A percentile compares a stretch with the other conserved stretches of the same genome.
phyloP scores from a whole-genome alignment of 2,113 vertebrate genomes.

The Reinhardtius hippoglossoides region DNA sequence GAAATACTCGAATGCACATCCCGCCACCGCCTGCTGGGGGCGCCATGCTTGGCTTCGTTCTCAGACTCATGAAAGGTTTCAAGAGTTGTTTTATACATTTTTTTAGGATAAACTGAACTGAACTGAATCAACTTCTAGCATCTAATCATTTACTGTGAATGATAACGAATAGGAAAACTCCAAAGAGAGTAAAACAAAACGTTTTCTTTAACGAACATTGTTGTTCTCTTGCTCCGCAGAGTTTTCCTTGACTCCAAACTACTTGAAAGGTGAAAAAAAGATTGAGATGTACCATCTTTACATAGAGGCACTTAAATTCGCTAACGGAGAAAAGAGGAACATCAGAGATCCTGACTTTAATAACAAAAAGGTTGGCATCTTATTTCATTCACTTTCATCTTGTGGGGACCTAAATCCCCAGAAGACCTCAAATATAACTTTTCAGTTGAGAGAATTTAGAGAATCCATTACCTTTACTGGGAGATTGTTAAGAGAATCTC shows the following conservation, averaged over 20 bases:
- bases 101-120: too few species aligned
- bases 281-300: conserved; percentile 86
- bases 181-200: neutral
- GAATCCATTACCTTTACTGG: too few species aligned
- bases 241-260: conserved; percentile 79
- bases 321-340: conserved; percentile 81
- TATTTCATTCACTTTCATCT: neutral
- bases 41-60: conserved; percentile 87
- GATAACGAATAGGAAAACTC: neutral
- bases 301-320: conserved; percentile 91
- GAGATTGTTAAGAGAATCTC: neutral
- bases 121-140: neutral
- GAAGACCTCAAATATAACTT: too few species aligned
- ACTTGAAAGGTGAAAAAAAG: conserved; percentile 57
- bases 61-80: conserved; percentile 89
- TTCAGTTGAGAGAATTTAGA: too few species aligned
- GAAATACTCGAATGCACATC: conserved; percentile 82
- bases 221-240: conserved; percentile 69
- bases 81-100: neutral
- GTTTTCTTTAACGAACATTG: neutral
- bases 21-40: conserved; percentile 90
- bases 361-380: conserved; percentile 45
- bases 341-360: conserved; percentile 74
- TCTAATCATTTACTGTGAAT: neutral
- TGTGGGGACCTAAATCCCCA: too few species aligned